These are phyloP conservation scores for Coranthus polyacanthus DNA, from an alignment of 2,797 vertebrate species.

Conservation along the genomic window DNA sequence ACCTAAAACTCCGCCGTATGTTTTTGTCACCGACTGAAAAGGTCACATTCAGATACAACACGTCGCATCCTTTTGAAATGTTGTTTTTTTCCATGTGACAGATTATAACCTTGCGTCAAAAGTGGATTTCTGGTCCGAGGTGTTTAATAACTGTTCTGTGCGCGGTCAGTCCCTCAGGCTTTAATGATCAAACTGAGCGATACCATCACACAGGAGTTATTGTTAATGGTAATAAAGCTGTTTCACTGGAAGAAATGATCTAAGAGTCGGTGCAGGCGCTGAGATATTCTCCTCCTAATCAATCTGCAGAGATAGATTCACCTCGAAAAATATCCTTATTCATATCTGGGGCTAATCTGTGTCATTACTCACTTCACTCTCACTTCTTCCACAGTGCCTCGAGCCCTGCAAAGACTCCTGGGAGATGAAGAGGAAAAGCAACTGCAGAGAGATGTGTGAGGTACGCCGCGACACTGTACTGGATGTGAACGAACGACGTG, in stretches of 20 bases:
- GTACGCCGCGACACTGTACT: too few species aligned
- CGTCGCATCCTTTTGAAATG: too few species aligned
- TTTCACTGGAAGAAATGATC: not conserved
- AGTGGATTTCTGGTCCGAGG: too few species aligned
- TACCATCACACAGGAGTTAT: not conserved
- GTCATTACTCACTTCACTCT: not conserved
- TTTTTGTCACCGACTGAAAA: too few species aligned
- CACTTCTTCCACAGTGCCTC: constrained; percentile 87
- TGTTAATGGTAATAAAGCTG: constrained; percentile 6
- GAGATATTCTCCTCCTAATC: too few species aligned
- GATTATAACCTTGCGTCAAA: too few species aligned
- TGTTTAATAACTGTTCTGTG: not conserved
- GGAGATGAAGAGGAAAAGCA: constrained; percentile 85
- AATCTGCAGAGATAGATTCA: too few species aligned
- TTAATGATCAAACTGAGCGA: constrained; percentile 7
- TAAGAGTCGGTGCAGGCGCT: not conserved
- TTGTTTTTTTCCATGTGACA: too few species aligned
- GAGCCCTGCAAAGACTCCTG: constrained; percentile 92
- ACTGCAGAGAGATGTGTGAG: constrained; percentile 92
- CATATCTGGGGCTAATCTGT: not conserved
- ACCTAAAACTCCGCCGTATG: too few species aligned
- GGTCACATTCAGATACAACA: too few species aligned
- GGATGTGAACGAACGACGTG: too few species aligned
- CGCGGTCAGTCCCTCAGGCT: constrained; percentile 1
- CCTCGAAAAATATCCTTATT: too few species aligned